Percentiles rank a stretch among this genome's conserved stretches.
These are phyloP conservation scores for Novumbra hubbsi DNA, from an alignment of 2,797 vertebrate species.

Conservation along the genomic window DNA sequence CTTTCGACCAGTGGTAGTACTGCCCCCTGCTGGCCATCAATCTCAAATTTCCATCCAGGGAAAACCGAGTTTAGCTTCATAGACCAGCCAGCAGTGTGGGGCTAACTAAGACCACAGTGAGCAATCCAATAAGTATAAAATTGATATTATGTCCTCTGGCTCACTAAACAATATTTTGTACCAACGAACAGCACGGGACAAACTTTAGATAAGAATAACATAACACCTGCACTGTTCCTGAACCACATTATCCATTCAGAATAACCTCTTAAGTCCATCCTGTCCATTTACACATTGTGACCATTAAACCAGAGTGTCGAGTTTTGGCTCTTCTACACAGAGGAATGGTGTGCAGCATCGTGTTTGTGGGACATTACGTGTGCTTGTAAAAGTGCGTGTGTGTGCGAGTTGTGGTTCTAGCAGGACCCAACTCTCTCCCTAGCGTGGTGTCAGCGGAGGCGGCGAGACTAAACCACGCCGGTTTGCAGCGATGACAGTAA, in stretches of 20 bases:
- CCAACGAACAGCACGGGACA: background rate
- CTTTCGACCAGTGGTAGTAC: too few species aligned
- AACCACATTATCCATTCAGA: background rate
- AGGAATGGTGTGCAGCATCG: constrained; percentile 4
- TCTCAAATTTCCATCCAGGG: too few species aligned
- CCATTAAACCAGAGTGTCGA: background rate
- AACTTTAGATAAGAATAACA: background rate
- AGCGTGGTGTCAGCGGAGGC: constrained; percentile 59
- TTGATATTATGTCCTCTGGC: constrained; percentile 36
- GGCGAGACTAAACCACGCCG: constrained; percentile 42
- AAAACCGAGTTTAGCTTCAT: too few species aligned
- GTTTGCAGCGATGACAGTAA: constrained; percentile 68
- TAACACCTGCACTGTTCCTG: background rate
- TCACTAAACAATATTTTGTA: constrained; percentile 43
- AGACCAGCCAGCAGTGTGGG: too few species aligned
- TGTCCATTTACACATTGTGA: background rate
- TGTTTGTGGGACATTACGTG: background rate
- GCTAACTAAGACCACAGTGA: constrained; percentile 44
- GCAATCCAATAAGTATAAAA: constrained; percentile 32
- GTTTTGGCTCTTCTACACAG: background rate
- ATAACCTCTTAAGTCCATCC: background rate
- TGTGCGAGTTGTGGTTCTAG: too few species aligned
- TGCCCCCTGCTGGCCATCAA: too few species aligned
- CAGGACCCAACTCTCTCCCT: constrained; percentile 50
- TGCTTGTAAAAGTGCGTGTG: background rate